Base-by-base conservation (phyloP, 2,113 vertebrate genomes). In the Felis chaus region DNA sequence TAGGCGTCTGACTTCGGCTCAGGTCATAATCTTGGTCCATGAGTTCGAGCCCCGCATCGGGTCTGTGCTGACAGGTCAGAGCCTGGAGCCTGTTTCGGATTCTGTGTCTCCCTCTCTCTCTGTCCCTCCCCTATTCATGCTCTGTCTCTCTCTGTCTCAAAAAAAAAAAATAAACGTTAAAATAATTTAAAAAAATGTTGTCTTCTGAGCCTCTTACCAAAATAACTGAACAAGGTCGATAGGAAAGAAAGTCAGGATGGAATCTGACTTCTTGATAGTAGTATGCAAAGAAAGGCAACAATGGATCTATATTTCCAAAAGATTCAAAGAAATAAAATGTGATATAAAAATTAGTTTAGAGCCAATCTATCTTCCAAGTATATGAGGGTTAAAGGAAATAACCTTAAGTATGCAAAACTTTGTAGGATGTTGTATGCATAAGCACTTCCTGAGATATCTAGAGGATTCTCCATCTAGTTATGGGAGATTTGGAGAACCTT, bases 1-100 rank as follows among this genome's bases (percentile, higher is more conserved):
- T 45, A 45, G 7, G 7, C 0, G 7, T 45, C 45, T 0, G 7
- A 45, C 45, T 45, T 45, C 0, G 45, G 7, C 45, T 45, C 45
- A 45, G 7, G 45, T 45, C 45, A 45, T 45, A 1, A 45, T 45
- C 45, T 45, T 1, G 7, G 45, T 45, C 45, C 7, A 0, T 45
- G 45, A 45, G 7, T 45, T 45, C 7, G 0, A 45, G 7, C 41
- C 45, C 7, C 7, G 7, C 7, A 45, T 45, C 7, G 7, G 45
- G 45, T 45, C 45, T 45, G 45, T 45, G 45, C 45, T 45, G 45
- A 45, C 7, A 45, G 45, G 7, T 9, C 7, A 45, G 45, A 9
- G 45, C 45, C 45, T 45, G 45, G 45, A 45, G 45, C 45, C 45
- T 45, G 45, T 45, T 45, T 45, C 45, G 1, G 7, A 9, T 45